These are phyloP conservation scores for Lydus trimaculatus DNA, from an alignment of 2,888 invertebrate genomes.

Conservation along the genomic window DNA sequence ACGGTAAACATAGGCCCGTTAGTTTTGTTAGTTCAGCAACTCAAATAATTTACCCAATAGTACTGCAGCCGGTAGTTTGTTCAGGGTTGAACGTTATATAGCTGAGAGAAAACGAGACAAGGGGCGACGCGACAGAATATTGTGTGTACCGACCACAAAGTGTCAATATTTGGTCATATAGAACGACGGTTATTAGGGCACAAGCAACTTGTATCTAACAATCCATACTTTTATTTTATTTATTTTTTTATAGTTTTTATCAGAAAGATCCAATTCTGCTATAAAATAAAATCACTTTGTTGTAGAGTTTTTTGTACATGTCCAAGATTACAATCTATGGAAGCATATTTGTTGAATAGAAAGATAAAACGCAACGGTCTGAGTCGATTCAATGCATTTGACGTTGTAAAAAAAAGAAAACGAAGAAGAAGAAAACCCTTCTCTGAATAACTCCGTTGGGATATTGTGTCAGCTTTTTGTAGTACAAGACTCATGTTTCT, in stretches of 20 bases:
- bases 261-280: not conserved
- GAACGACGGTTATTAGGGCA: conserved; percentile 57
- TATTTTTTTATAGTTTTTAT: not conserved
- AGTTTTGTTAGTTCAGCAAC: conserved; percentile 63
- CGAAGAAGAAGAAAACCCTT: not conserved
- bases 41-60: conserved; percentile 62
- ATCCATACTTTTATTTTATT: not conserved
- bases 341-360: conserved; percentile 6
- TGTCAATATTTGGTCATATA: conserved; percentile 59
- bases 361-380: conserved; percentile 21
- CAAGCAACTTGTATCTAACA: conserved; percentile 31
- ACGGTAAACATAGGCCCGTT: conserved; percentile 59
- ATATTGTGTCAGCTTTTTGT: conserved; percentile 28
- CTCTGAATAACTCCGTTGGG: conserved; percentile 22
- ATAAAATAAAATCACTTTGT: not conserved
- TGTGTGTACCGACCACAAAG: conserved; percentile 57
- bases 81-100: conserved; percentile 47
- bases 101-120: conserved; percentile 27
- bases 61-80: conserved; percentile 58
- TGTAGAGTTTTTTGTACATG: not conserved
- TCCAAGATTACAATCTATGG: conserved; percentile 1
- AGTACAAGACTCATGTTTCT: conserved; percentile 19
- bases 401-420: not conserved
- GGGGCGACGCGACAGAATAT: conserved; percentile 46
- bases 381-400: conserved; percentile 24